Evolutionary conservation across 1,140 invertebrate genomes (phyloP).

Genomic region (Oscheius sp.): DNA sequence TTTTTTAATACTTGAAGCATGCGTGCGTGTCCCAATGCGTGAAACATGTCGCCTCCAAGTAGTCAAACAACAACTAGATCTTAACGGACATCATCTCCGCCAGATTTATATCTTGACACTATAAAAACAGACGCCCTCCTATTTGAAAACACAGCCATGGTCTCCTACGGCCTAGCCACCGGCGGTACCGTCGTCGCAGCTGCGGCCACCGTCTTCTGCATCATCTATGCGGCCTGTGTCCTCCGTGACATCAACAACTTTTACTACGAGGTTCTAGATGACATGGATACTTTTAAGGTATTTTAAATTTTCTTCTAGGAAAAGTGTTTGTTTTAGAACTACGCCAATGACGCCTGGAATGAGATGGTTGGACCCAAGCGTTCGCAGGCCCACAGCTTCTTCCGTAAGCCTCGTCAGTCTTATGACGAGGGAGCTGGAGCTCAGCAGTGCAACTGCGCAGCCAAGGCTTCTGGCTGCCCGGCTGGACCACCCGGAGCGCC

Average conservation of each 20-base stretch:
- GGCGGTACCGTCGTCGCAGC: background rate
- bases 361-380: background rate
- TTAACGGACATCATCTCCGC: too few species aligned
- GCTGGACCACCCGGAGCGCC: constrained; percentile 68
- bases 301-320: background rate
- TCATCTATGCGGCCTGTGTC: background rate
- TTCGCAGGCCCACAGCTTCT: background rate
- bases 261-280: background rate
- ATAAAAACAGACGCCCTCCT: too few species aligned
- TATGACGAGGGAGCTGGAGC: background rate
- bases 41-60: too few species aligned
- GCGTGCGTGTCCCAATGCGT: too few species aligned
- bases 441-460: constrained; percentile 14
- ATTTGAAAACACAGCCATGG: too few species aligned
- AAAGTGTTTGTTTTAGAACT: background rate
- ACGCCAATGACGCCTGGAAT: background rate
- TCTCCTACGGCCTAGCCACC: background rate
- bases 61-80: too few species aligned
- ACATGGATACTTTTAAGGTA: constrained; percentile 9
- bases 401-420: background rate
- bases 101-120: too few species aligned
- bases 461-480: constrained; percentile 62
- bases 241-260: constrained; percentile 10
- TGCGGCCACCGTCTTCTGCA: background rate
- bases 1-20: too few species aligned